Evolutionary conservation across 2,888 invertebrate species (phyloP).

Genomic region (Drosophila recens): DNA sequence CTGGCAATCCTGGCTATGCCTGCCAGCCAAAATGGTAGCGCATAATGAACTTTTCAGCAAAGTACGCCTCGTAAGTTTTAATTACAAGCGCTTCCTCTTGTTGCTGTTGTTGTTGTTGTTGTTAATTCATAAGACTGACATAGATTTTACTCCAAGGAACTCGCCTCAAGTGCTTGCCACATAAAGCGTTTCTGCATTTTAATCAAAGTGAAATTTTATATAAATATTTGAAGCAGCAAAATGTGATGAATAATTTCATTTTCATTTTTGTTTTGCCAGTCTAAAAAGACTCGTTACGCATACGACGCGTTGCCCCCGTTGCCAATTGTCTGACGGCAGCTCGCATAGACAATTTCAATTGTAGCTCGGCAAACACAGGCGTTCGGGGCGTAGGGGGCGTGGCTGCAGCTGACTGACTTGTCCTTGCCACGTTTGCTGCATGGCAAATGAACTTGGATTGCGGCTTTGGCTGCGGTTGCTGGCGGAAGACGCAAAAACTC

Average conservation of each 20-base stretch:
- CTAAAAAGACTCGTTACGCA: slow-evolving; percentile 35
- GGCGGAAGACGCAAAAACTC: slow-evolving; percentile 38
- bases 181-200: slow-evolving; percentile 62
- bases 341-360: slow-evolving; percentile 68
- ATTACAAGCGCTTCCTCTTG: slow-evolving; percentile 63
- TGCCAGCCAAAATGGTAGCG: slow-evolving; percentile 17
- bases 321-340: slow-evolving; percentile 50
- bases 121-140: slow-evolving; percentile 68
- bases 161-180: slow-evolving; percentile 13
- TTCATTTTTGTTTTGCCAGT: not conserved
- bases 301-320: slow-evolving; percentile 29
- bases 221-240: slow-evolving; percentile 65
- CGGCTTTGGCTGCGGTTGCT: slow-evolving; percentile 16
- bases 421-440: slow-evolving; percentile 76
- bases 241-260: slow-evolving; percentile 54
- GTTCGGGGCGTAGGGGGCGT: slow-evolving; percentile 10
- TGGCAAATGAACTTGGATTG: slow-evolving; percentile 68
- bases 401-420: slow-evolving; percentile 52
- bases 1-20: slow-evolving; percentile 10
- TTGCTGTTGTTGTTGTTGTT: slow-evolving; percentile 18
- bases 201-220: slow-evolving; percentile 78
- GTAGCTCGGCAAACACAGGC: slow-evolving; percentile 47
- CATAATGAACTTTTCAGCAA: slow-evolving; percentile 74
- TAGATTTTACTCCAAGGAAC: slow-evolving; percentile 51
- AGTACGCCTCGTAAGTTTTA: slow-evolving; percentile 70